These are phyloP conservation scores for Hippasteria phrygiana DNA, from an alignment of 53 echinoderm and acorn worm species.

Conservation along the genomic window DNA sequence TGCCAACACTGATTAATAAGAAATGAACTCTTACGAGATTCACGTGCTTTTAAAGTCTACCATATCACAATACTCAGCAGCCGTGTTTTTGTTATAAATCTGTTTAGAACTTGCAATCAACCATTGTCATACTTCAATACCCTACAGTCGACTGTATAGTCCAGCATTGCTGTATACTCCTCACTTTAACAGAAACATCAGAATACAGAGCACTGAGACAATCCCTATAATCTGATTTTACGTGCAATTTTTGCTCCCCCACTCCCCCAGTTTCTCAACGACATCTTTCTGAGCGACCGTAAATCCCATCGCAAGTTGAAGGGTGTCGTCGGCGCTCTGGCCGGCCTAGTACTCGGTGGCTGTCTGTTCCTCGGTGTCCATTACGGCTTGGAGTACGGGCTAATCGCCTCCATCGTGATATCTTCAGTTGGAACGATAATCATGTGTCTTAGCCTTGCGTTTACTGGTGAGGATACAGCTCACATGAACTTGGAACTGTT, in stretches of 20 bases:
- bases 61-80: too few relatives aligned
- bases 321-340: constrained; percentile 78
- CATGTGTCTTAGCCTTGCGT: constrained; percentile 81
- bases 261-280: constrained; percentile 62
- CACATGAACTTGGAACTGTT: too few relatives aligned
- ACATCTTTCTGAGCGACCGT: constrained; percentile 85
- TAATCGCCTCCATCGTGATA: constrained; percentile 75
- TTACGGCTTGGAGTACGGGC: constrained; percentile 81
- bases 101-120: too few relatives aligned
- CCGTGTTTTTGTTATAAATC: too few relatives aligned
- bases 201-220: too few relatives aligned
- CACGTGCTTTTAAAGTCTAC: too few relatives aligned
- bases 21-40: too few relatives aligned
- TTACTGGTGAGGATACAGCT: constrained; percentile 74
- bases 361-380: constrained; percentile 79
- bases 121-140: too few relatives aligned
- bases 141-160: too few relatives aligned
- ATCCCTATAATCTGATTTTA: background rate
- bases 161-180: too few relatives aligned
- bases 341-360: constrained; percentile 80
- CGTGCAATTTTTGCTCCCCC: background rate
- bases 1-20: too few relatives aligned
- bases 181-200: too few relatives aligned
- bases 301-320: constrained; percentile 77
- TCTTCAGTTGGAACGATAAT: constrained; percentile 69